Evolutionary conservation across 2,797 vertebrate genomes (phyloP).

Genomic region (Cottoperca gobio): DNA sequence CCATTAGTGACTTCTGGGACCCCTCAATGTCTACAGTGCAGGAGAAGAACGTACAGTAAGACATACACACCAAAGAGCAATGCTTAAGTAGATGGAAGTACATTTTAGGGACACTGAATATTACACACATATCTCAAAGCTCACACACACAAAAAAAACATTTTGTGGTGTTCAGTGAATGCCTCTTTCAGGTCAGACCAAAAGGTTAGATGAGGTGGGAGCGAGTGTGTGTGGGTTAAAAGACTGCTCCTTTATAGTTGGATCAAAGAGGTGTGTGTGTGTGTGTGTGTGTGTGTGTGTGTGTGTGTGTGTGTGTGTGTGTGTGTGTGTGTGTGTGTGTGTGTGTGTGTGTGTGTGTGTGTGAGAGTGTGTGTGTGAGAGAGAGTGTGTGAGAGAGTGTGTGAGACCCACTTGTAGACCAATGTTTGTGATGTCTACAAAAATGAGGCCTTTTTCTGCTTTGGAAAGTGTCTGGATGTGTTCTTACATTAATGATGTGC

Average conservation of each 20-base stretch:
- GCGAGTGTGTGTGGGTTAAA: slow-evolving; percentile 67
- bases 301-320: slow-evolving; percentile 56
- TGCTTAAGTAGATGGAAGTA: neutral
- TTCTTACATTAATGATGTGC: neutral
- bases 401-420: slow-evolving; percentile 15
- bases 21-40: neutral
- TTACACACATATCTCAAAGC: neutral
- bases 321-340: slow-evolving; percentile 40
- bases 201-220: slow-evolving; percentile 56
- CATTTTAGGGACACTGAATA: neutral
- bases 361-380: neutral
- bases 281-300: slow-evolving; percentile 7
- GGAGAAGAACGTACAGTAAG: neutral
- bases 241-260: slow-evolving; percentile 40
- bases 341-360: slow-evolving; percentile 36
- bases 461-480: neutral
- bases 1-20: slow-evolving; percentile 39
- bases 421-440: slow-evolving; percentile 8
- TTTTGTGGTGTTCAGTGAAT: slow-evolving; percentile 42
- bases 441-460: neutral
- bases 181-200: slow-evolving; percentile 26
- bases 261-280: slow-evolving; percentile 46
- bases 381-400: neutral
- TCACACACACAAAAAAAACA: slow-evolving; percentile 19
- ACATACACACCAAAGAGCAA: neutral